Base-by-base conservation (phyloP, 1,140 invertebrate species). In the Listronotus bonariensis region DNA sequence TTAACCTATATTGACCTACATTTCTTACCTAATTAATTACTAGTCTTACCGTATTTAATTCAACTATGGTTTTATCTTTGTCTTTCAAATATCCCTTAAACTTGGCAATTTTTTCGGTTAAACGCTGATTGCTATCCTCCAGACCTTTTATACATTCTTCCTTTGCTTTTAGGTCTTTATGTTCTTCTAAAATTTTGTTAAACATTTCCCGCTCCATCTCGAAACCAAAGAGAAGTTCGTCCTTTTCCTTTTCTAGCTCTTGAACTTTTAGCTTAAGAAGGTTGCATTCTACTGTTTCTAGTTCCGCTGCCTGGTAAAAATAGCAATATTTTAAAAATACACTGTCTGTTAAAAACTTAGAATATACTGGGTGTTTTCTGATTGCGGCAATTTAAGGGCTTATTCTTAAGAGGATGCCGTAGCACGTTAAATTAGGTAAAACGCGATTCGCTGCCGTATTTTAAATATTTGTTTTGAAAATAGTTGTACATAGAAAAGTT, bases 141-240 rank as follows among this genome's bases (percentile, higher is more conserved):
- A 84, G 78, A 60, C 74, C 75, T 73, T 82, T 82, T 11, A 84
- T 72, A 11, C 78, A 76, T 75, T 82, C 52, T 6, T 68, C 52
- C 31, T 68, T 56, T 5, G 64, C 40, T 41, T 72, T 57, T n/a
- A 52, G 26, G 17, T 62, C 45, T 20, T 71, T 60, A 38, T 56
- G 42, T 53, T 57, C 48, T 34, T 67, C 69, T 42, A 65, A 31
- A 32, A 68, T 34, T 45, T 69, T 58, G 38, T 71, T 65, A 58
- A 67, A 61, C 43, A 60, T 43, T 65, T 65, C 56, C 26, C 69
- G 15, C 49, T 71, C 69, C 11, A 41, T 32, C 51, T 71, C 68
- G 17, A 72, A 60, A 15, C 54, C 34, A 1, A 57, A 38, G n/a
- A 61, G 8, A 10, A 68, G 54, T 18, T 65, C 41, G 38, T 43